These are phyloP conservation scores for Eutrigla gurnardus DNA, from an alignment of 2,797 vertebrate genomes.

Conservation along the genomic window DNA sequence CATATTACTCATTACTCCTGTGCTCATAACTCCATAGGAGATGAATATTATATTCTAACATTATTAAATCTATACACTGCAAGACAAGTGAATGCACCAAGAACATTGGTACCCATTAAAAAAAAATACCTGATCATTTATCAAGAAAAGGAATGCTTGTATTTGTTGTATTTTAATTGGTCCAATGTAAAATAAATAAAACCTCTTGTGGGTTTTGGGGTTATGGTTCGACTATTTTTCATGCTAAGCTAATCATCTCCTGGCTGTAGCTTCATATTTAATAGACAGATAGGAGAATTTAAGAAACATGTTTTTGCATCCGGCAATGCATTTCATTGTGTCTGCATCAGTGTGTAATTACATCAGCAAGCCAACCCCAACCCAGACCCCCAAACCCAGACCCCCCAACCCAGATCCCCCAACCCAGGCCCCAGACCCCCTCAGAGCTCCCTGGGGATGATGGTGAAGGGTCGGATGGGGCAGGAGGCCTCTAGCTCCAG, in stretches of 20 bases:
- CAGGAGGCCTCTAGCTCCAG: slow-evolving; percentile 96
- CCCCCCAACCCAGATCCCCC: not conserved
- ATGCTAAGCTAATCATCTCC: not conserved
- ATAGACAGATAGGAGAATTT: not conserved
- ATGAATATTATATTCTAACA: slow-evolving; percentile 3
- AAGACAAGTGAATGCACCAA: no score
- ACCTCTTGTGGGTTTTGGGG: not conserved
- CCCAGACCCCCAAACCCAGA: not conserved
- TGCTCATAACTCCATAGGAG: slow-evolving; percentile 27
- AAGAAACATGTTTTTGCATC: not conserved
- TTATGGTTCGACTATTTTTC: not conserved
- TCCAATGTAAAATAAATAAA: not conserved
- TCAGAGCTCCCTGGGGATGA: slow-evolving; percentile 95
- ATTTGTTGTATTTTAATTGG: not conserved
- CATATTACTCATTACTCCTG: slow-evolving; percentile 3
- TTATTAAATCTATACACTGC: not conserved
- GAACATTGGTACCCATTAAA: no score
- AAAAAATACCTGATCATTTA: no score
- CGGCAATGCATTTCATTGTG: not conserved
- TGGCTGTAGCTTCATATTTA: not conserved
- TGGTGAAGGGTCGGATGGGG: slow-evolving; percentile 92
- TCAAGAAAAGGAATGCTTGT: no score
- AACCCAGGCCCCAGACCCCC: not conserved
- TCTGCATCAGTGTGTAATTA: not conserved
- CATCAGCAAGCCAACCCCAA: not conserved